A percentile compares a stretch with the other conserved stretches of the same genome.
Conservation (phyloP, 1,140 invertebrate species). For the Plutomurus gul region DNA sequence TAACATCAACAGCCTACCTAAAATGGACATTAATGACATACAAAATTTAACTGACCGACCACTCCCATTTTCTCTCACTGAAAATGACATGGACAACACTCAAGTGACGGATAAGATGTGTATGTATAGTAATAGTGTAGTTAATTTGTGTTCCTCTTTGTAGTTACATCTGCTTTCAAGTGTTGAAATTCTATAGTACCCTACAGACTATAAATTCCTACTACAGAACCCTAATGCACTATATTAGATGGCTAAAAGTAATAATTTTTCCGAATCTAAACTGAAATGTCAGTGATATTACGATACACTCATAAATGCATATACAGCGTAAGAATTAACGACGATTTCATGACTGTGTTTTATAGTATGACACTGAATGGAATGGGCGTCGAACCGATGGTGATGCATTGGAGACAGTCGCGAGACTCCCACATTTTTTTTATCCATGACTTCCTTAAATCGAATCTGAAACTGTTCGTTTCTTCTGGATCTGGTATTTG, state of each 20-base stretch:
- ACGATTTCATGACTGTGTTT: background rate
- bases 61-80: constrained; percentile 1
- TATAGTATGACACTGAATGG: background rate
- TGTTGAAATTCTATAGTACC: background rate
- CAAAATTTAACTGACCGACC: constrained; percentile 25
- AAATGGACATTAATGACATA: constrained; percentile 17
- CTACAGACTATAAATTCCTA: no score
- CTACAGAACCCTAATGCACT: no score
- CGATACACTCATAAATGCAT: background rate
- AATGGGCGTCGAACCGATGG: background rate
- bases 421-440: no score
- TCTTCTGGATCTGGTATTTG: background rate
- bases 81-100: constrained; percentile 26
- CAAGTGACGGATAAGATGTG: constrained; percentile 14
- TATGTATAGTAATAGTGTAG: background rate
- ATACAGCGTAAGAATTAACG: background rate
- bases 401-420: background rate
- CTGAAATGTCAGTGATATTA: background rate
- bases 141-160: background rate
- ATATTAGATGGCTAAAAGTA: no score
- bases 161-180: background rate
- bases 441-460: no score
- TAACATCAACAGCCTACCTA: background rate
- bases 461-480: background rate
- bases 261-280: no score